These are phyloP conservation scores for Sebastes nivosus DNA, from an alignment of 2,797 vertebrate species.

Conservation along the genomic window DNA sequence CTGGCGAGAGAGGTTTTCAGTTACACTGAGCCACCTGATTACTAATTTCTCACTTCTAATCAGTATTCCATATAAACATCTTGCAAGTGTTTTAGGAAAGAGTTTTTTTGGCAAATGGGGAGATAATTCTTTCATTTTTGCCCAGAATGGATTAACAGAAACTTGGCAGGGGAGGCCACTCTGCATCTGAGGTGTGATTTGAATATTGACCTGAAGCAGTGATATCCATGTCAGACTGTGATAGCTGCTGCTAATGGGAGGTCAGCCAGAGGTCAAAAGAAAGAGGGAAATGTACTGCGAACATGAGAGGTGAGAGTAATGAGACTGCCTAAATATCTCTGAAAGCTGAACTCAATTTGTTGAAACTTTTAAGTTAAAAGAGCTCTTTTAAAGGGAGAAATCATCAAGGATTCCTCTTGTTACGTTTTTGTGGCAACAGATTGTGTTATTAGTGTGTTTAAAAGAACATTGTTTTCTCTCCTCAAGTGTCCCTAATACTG, in stretches of 20 bases:
- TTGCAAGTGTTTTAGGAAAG: conserved; percentile 28
- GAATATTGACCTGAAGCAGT: conserved; percentile 57
- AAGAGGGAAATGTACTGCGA: conserved; percentile 20
- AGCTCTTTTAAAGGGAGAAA: not conserved
- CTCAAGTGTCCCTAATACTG: not conserved
- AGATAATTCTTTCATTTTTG: conserved; percentile 46
- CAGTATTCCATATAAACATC: conserved; percentile 35
- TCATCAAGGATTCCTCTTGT: not conserved
- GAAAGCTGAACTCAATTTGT: conserved; percentile 1
- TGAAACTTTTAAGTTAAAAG: conserved; percentile 12
- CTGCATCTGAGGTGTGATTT: conserved; percentile 48
- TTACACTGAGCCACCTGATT: conserved; percentile 1
- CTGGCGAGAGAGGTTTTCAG: not conserved
- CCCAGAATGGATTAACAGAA: conserved; percentile 45
- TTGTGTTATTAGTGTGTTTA: not conserved
- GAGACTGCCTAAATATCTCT: conserved; percentile 17
- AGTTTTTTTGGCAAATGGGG: conserved; percentile 37
- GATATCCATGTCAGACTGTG: conserved; percentile 39
- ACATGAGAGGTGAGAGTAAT: conserved; percentile 42
- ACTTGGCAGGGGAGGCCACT: conserved; percentile 34
- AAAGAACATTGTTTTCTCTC: not conserved
- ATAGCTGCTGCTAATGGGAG: conserved; percentile 45
- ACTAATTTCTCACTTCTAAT: conserved; percentile 33
- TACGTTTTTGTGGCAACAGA: not conserved
- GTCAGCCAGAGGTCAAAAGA: conserved; percentile 55